Conservation (phyloP, 1,140 invertebrate species). For the Alviniconcha marisindica region DNA sequence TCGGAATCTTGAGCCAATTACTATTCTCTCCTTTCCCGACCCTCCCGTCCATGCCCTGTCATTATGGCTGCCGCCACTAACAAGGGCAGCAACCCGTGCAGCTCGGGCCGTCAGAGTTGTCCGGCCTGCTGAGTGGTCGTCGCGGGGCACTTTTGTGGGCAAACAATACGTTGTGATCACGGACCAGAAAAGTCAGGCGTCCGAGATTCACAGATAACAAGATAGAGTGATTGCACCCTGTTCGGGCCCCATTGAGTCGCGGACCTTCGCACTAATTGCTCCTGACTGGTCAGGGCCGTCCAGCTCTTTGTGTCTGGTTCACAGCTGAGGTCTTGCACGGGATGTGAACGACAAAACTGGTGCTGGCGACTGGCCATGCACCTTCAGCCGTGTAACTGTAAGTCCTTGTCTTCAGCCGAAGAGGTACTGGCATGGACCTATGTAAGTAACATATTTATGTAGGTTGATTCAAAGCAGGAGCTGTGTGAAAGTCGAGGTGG, state of each 20-base stretch:
- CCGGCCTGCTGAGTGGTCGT: constrained; percentile 10
- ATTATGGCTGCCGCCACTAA: constrained; percentile 6
- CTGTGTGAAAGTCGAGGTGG: too few relatives aligned
- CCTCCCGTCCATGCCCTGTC: constrained; percentile 1
- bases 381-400: background rate
- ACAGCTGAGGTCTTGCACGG: background rate
- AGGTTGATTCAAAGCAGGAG: too few relatives aligned
- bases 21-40: background rate
- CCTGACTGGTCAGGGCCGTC: constrained; percentile 15
- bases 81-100: background rate
- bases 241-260: background rate
- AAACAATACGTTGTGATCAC: background rate
- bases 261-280: background rate
- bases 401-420: too few relatives aligned
- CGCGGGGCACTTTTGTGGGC: constrained; percentile 18
- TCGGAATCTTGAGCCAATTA: constrained; percentile 20
- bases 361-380: background rate
- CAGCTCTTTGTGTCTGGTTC: background rate
- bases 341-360: background rate
- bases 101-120: constrained; percentile 9
- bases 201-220: background rate
- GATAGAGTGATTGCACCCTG: background rate
- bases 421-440: background rate
- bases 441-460: background rate
- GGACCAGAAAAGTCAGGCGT: constrained; percentile 13